Evolutionary conservation across 2,113 vertebrate genomes (phyloP), one percentile per base, ranked within the genome.

Genomic region (Anhinga rufa): DNA sequence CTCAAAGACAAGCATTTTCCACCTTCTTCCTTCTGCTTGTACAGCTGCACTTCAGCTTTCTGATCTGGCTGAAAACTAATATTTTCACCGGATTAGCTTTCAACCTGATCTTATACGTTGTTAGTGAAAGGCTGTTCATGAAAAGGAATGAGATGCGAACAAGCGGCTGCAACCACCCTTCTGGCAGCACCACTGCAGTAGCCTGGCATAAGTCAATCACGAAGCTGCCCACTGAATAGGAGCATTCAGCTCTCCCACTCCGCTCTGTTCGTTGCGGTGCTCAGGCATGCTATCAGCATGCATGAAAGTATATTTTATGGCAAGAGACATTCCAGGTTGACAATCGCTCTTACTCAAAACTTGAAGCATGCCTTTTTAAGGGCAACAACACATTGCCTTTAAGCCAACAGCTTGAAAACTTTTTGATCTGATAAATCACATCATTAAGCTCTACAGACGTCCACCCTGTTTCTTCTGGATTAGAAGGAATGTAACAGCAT

Each of bases 331-430:
- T 77, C 28, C 36, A 81, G 34, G 32, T 4, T 40, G 46, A 76
- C 31, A 88, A 57, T 29, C 12, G 49, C 31, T 51, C 52, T 75
- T 29, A 28, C 8, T 70, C n/a, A 80, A 80, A 75, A 42, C 24
- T 69, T 68, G 14, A 58, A 76, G 26, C 4, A 4, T 5, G 28
- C 17, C 24, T 69, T 60, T 81, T 80, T 38, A 74, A 70, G 6
- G 16, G 28, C 19, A 75, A 66, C 20, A 44, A 20, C 24, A 46
- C 0, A 0, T 10, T 44, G n/a, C 16, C 55, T 88, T 61, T 58
- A 91, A 83, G 38, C 19, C 42, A 84, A 36, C 22, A 29, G 14
- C 61, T 49, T 77, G 17, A 16, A 18, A 82, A 15, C 7, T 57
- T 90, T 60, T 36, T 40, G 20, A 94, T 71, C 42, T 26, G 25